Percentiles rank a stretch among this genome's conserved stretches.
phyloP scores from a whole-genome alignment of 1,140 invertebrate genomes.

The Vollenhovia emeryi region DNA sequence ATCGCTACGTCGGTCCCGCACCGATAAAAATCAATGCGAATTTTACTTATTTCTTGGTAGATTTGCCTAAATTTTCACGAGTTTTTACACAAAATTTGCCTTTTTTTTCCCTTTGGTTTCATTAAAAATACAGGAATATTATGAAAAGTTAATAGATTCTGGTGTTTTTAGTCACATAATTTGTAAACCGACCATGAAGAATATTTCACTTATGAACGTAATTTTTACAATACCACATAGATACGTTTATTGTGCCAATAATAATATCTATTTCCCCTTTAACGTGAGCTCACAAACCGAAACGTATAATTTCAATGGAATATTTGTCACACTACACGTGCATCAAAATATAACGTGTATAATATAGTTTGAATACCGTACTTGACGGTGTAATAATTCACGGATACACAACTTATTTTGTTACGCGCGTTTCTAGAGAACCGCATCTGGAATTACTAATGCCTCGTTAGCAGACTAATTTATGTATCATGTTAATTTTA shows the following conservation, averaged over 20 bases:
- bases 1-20: no score
- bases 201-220: no score
- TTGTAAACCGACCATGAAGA: no score
- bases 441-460: neutral
- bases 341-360: neutral
- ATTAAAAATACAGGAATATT: no score
- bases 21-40: no score
- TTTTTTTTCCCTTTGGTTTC: no score
- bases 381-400: neutral
- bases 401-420: neutral
- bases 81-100: no score
- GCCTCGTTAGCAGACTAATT: neutral
- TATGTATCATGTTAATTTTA: neutral
- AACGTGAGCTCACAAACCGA: neutral
- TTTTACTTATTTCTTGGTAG: no score
- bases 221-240: neutral
- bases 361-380: neutral
- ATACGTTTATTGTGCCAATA: neutral
- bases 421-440: slow-evolving; percentile 1
- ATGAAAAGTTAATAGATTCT: no score
- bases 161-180: no score
- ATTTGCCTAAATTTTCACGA: no score
- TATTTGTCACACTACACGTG: neutral
- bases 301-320: neutral
- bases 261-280: neutral